Evolutionary conservation across 2,888 invertebrate species (phyloP).

Genomic region (Alitta virens): DNA sequence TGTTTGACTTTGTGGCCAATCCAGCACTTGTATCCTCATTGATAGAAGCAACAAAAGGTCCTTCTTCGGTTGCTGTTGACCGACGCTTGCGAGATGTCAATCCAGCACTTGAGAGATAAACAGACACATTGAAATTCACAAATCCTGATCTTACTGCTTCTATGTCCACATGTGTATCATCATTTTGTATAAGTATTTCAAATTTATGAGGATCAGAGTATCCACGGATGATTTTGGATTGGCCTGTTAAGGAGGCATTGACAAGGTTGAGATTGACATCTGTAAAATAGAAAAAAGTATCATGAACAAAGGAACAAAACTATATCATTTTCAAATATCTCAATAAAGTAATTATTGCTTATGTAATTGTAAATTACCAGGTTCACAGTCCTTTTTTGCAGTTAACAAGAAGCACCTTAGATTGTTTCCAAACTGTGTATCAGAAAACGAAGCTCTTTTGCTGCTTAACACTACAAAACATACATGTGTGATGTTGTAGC

Average conservation of each 20-base stretch:
- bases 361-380: too few species aligned
- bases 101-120: not conserved
- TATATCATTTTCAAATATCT: too few species aligned
- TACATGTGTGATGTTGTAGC: too few species aligned
- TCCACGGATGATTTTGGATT: not conserved
- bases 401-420: too few species aligned
- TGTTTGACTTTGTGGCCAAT: not conserved
- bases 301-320: too few species aligned
- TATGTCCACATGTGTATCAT: not conserved
- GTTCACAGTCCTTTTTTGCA: too few species aligned
- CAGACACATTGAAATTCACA: too few species aligned
- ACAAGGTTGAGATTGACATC: not conserved
- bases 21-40: not conserved
- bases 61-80: not conserved
- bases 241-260: not conserved
- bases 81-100: not conserved
- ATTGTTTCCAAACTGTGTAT: too few species aligned
- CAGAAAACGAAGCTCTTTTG: too few species aligned
- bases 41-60: not conserved
- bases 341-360: too few species aligned
- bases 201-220: not conserved
- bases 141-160: not conserved
- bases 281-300: not conserved
- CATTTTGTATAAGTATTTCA: not conserved
- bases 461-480: too few species aligned